Evolutionary conservation across 1,140 invertebrate genomes (phyloP).

Genomic region (Temnothorax nylanderi): DNA sequence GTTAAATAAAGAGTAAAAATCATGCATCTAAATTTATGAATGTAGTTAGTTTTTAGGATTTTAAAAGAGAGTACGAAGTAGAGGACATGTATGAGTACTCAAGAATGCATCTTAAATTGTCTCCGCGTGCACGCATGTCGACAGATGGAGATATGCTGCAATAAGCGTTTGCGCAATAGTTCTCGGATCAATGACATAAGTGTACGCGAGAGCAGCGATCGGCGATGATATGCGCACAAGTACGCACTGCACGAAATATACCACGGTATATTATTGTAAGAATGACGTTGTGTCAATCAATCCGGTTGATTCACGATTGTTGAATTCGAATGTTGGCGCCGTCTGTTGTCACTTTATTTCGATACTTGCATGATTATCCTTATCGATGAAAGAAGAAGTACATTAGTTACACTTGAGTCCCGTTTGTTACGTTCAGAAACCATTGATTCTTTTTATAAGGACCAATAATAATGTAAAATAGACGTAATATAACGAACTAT

Average conservation of each 20-base stretch:
- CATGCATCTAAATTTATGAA: background rate
- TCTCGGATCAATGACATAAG: constrained; percentile 4
- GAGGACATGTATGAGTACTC: background rate
- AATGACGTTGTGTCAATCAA: constrained; percentile 28
- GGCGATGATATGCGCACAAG: background rate
- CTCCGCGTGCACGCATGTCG: background rate
- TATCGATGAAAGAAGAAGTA: constrained; percentile 32
- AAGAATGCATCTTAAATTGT: constrained; percentile 13
- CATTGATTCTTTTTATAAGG: background rate
- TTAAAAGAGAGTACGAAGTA: background rate
- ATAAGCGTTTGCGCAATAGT: constrained; percentile 17
- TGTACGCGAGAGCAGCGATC: background rate
- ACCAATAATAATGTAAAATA: background rate
- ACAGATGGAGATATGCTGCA: constrained; percentile 5
- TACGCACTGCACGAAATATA: constrained; percentile 3
- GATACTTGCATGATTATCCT: constrained; percentile 14
- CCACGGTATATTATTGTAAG: constrained; percentile 21
- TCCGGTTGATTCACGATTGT: constrained; percentile 23
- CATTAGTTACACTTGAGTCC: constrained; percentile 19
- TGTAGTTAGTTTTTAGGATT: background rate
- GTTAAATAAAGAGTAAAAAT: constrained; percentile 1
- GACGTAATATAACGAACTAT: background rate
- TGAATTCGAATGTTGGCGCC: constrained; percentile 25
- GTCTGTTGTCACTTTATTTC: constrained; percentile 2
- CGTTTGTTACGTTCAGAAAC: background rate